Percentiles rank a stretch among this genome's conserved stretches.
These are phyloP conservation scores for Diploptera punctata DNA, from an alignment of 2,888 invertebrate species.

Conservation along the genomic window DNA sequence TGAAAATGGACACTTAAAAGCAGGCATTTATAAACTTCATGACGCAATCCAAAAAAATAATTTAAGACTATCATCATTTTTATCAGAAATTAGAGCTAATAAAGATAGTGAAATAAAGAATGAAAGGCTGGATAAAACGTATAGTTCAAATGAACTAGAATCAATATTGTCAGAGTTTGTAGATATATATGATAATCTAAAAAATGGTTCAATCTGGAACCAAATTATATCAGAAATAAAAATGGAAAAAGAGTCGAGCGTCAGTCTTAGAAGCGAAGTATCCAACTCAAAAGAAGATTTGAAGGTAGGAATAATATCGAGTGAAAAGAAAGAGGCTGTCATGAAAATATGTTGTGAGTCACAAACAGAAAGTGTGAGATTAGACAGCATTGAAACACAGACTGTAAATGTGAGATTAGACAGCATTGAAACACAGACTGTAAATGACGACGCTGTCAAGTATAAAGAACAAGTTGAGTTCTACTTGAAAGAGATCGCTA, in stretches of 20 bases:
- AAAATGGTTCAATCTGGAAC: neutral
- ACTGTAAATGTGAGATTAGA: neutral
- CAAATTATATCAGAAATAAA: neutral
- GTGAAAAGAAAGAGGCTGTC: too few relatives aligned
- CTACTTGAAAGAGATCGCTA: slow-evolving; percentile 35
- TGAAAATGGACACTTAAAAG: neutral
- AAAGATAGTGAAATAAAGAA: neutral
- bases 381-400: neutral
- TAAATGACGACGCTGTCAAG: neutral
- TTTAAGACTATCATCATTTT: neutral
- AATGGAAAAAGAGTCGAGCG: neutral
- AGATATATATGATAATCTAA: neutral
- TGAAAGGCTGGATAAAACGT: neutral
- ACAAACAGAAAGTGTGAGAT: too few relatives aligned
- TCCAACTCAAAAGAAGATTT: neutral
- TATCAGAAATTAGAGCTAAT: neutral
- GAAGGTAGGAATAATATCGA: neutral
- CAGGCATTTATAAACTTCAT: neutral
- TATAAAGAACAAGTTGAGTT: slow-evolving; percentile 9
- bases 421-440: neutral
- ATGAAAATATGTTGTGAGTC: too few relatives aligned
- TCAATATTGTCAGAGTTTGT: neutral
- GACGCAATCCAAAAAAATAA: neutral
- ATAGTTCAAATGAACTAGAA: neutral
- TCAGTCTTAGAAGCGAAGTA: neutral